A percentile compares a stretch with the other conserved stretches of the same genome.
These are phyloP conservation scores for Pempheris klunzingeri DNA, from an alignment of 2,797 vertebrate genomes.

Conservation along the genomic window DNA sequence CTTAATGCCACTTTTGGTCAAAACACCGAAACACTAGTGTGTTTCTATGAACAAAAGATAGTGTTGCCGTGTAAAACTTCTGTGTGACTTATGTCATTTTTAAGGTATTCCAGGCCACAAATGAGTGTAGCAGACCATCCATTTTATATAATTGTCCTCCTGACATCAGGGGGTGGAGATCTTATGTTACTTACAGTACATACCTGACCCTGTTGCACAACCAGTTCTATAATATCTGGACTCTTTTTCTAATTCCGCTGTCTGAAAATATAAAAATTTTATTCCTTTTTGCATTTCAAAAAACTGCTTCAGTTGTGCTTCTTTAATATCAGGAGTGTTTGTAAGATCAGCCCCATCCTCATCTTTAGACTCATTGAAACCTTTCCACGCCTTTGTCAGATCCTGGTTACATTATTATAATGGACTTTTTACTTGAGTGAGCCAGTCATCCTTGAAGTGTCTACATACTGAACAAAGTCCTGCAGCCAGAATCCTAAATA, in stretches of 20 bases:
- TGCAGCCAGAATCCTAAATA: slow-evolving; percentile 39
- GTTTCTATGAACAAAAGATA: slow-evolving; percentile 24
- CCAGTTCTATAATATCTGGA: slow-evolving; percentile 10
- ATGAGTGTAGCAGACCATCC: slow-evolving; percentile 46
- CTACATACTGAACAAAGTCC: slow-evolving; percentile 45
- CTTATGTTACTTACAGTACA: slow-evolving; percentile 38
- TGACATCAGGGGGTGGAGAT: slow-evolving; percentile 33
- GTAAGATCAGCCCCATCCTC: slow-evolving; percentile 46
- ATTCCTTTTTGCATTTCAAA: slow-evolving; percentile 30
- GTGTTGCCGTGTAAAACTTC: background rate
- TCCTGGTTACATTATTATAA: slow-evolving; percentile 53
- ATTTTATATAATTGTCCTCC: slow-evolving; percentile 52
- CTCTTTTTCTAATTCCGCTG: slow-evolving; percentile 1
- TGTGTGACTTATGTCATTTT: slow-evolving; percentile 39
- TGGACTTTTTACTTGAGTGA: slow-evolving; percentile 39
- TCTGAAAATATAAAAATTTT: slow-evolving; percentile 22
- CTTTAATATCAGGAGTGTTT: slow-evolving; percentile 48
- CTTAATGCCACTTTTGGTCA: slow-evolving; percentile 31
- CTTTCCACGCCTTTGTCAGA: slow-evolving; percentile 56
- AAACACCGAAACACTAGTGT: slow-evolving; percentile 11
- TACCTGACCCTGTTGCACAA: slow-evolving; percentile 30
- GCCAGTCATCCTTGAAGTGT: slow-evolving; percentile 37
- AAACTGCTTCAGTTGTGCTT: slow-evolving; percentile 34
- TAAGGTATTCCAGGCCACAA: slow-evolving; percentile 39
- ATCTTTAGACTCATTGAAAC: slow-evolving; percentile 44